Evolutionary conservation across 2,888 invertebrate genomes (phyloP).

Genomic region (Epinotia nisella): DNA sequence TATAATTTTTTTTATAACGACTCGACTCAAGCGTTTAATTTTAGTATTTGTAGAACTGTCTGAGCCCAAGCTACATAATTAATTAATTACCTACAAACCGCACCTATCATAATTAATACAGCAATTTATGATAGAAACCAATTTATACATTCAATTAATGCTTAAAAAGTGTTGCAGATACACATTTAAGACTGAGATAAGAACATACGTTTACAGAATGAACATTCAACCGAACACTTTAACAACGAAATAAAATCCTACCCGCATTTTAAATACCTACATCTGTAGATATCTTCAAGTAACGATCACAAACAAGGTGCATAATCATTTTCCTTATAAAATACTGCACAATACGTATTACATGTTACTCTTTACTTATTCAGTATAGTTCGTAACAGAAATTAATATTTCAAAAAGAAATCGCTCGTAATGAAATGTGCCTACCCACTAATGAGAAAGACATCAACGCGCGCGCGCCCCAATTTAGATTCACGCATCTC

Average conservation of each 20-base stretch:
- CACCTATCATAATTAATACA: neutral
- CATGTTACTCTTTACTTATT: neutral
- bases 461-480: conserved; percentile 72
- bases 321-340: conserved; percentile 17
- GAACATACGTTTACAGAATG: neutral
- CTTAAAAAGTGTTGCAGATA: neutral
- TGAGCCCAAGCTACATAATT: neutral
- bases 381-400: neutral
- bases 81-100: neutral
- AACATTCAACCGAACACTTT: neutral
- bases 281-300: neutral
- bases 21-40: neutral
- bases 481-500: neutral
- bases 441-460: conserved; percentile 61
- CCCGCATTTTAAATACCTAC: neutral
- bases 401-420: neutral
- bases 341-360: neutral
- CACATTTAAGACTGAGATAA: neutral
- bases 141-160: neutral
- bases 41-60: neutral
- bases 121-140: neutral
- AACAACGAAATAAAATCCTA: neutral
- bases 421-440: conserved; percentile 19
- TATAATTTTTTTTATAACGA: neutral
- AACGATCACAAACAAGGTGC: neutral